Conservation (phyloP, 1,140 invertebrate species). For the Apis laboriosa region DNA sequence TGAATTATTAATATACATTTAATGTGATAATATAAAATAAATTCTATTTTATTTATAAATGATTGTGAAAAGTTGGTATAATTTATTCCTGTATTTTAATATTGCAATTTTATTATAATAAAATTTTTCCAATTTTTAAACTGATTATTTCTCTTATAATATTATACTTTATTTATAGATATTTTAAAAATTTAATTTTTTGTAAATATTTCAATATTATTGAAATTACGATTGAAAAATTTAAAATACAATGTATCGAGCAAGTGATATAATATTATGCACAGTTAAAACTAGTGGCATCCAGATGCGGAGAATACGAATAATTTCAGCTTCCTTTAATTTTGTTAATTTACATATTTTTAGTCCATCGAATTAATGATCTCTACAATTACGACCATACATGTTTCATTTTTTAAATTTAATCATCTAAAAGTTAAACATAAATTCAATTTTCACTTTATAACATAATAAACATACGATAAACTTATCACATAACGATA, state of each 20-base stretch:
- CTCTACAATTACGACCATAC: not conserved
- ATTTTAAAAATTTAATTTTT: not conserved
- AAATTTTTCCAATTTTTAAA: not conserved
- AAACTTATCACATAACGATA: no score
- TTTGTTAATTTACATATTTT: slow-evolving; percentile 4
- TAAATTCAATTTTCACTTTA: not conserved
- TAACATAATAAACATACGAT: not conserved
- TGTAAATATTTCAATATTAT: slow-evolving; percentile 4
- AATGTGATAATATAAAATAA: not conserved
- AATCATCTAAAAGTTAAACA: not conserved
- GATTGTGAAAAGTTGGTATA: not conserved
- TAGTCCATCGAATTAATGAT: not conserved
- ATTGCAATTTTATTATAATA: not conserved
- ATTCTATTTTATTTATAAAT: not conserved
- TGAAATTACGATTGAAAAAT: slow-evolving; percentile 24
- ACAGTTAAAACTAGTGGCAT: slow-evolving; percentile 7
- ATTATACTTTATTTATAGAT: not conserved
- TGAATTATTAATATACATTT: not conserved
- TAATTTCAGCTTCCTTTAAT: slow-evolving; percentile 13
- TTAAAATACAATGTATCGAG: not conserved
- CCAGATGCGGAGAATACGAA: not conserved
- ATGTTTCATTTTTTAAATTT: not conserved
- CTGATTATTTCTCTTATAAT: not conserved
- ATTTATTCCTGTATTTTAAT: not conserved
- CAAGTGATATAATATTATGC: not conserved